Evolutionary conservation across 2,888 invertebrate species (phyloP).

Genomic region (Aspidapion aeneum): DNA sequence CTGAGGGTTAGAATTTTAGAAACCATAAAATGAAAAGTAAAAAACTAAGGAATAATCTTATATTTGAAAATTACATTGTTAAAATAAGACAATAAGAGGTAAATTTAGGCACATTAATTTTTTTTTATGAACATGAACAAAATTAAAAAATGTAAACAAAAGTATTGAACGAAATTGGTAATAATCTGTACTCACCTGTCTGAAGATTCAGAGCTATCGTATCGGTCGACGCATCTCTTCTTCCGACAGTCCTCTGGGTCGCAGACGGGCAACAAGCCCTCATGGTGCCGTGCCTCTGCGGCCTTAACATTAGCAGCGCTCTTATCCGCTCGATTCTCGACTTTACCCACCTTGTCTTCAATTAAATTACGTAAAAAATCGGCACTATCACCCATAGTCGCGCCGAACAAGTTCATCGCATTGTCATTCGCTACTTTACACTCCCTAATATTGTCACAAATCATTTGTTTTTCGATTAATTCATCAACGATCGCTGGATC

Average conservation of each 20-base stretch:
- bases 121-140: background rate
- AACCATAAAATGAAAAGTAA: too few species aligned
- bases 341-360: background rate
- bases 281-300: slow-evolving; percentile 29
- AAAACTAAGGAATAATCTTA: slow-evolving; percentile 44
- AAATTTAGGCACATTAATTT: slow-evolving; percentile 46
- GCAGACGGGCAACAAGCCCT: slow-evolving; percentile 37
- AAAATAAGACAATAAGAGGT: slow-evolving; percentile 42
- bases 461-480: slow-evolving; percentile 56
- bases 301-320: slow-evolving; percentile 11
- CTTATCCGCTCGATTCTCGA: background rate
- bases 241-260: slow-evolving; percentile 59
- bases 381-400: slow-evolving; percentile 52
- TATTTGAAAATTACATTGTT: slow-evolving; percentile 41
- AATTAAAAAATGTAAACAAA: slow-evolving; percentile 1
- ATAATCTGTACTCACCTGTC: slow-evolving; percentile 63
- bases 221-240: slow-evolving; percentile 86
- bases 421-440: slow-evolving; percentile 46
- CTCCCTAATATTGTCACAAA: slow-evolving; percentile 48
- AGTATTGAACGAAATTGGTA: background rate
- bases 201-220: slow-evolving; percentile 91
- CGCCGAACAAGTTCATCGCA: slow-evolving; percentile 53
- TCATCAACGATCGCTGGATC: slow-evolving; percentile 58
- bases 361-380: slow-evolving; percentile 43
- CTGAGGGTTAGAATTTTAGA: too few species aligned